phyloP scores from a whole-genome alignment of 2,113 vertebrate genomes.

The pig (Sus scrofa) region DNA sequence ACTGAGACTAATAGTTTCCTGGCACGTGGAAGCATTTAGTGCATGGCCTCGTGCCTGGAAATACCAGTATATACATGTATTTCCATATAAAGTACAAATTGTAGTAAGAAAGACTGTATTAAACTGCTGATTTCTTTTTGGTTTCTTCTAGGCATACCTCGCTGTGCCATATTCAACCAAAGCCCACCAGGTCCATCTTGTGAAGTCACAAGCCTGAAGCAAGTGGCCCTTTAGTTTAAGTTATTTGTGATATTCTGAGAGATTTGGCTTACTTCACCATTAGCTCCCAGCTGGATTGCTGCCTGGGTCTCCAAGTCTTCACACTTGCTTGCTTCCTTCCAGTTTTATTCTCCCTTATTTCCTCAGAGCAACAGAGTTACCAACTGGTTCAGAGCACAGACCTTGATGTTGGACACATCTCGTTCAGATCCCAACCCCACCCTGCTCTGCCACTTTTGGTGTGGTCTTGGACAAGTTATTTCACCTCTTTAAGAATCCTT shows the following conservation, averaged over 20 bases:
- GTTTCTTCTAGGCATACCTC: conserved; percentile 28
- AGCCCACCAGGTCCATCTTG: neutral
- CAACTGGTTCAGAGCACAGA: neutral
- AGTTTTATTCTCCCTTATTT: neutral
- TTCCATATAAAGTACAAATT: neutral
- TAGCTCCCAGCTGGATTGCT: neutral
- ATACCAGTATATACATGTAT: neutral
- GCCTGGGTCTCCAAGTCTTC: conserved; percentile 8
- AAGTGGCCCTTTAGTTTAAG: conserved; percentile 54
- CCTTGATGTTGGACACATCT: neutral
- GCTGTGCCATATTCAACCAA: neutral
- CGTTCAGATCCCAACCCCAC: neutral
- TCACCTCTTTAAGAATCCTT: conserved; percentile 22
- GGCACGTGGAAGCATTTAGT: neutral
- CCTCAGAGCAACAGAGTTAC: neutral
- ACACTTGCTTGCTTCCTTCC: neutral
- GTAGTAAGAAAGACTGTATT: conserved; percentile 9
- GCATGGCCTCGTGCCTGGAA: neutral
- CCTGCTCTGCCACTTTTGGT: neutral
- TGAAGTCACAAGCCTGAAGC: neutral
- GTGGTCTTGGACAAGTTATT: neutral
- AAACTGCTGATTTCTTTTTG: conserved; percentile 31
- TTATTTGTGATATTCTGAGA: neutral
- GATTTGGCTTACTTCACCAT: neutral
- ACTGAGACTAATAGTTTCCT: conserved; percentile 40